Percentiles rank a stretch among this genome's conserved stretches.
phyloP scores from a whole-genome alignment of 2,888 invertebrate genomes.

The Leucozona laternaria region DNA sequence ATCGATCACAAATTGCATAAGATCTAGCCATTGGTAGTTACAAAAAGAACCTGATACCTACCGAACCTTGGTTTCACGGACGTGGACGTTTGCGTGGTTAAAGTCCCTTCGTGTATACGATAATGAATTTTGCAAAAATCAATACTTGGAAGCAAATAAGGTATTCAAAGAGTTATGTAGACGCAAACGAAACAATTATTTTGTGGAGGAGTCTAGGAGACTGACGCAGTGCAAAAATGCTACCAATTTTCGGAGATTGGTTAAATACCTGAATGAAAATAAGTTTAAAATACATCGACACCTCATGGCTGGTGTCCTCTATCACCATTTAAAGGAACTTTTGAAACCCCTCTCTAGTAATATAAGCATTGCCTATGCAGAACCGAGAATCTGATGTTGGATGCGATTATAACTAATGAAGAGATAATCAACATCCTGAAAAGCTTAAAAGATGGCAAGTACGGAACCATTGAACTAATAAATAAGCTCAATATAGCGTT shows the following conservation, averaged over 20 bases:
- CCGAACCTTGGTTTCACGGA: neutral
- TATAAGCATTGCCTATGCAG: neutral
- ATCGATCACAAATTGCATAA: neutral
- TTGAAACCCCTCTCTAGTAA: neutral
- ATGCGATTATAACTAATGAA: neutral
- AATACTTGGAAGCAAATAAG: conserved; percentile 5
- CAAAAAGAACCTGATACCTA: too few relatives aligned
- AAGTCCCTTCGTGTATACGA: neutral
- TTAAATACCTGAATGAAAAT: neutral
- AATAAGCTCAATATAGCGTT: too few relatives aligned
- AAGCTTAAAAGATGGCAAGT: neutral
- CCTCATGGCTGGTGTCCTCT: neutral
- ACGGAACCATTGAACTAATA: too few relatives aligned
- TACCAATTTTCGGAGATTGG: neutral
- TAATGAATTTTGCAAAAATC: too few relatives aligned
- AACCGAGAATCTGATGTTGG: neutral
- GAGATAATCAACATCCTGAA: neutral
- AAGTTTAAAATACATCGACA: conserved; percentile 20
- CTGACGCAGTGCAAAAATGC: neutral
- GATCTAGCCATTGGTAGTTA: neutral
- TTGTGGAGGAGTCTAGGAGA: too few relatives aligned
- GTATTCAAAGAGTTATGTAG: neutral
- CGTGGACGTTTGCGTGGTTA: neutral
- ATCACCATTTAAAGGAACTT: neutral
- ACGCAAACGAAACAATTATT: conserved; percentile 6